Evolutionary conservation across 2,113 vertebrate species (phyloP).

Genomic region (Rhinopomastus cyanomelas): DNA sequence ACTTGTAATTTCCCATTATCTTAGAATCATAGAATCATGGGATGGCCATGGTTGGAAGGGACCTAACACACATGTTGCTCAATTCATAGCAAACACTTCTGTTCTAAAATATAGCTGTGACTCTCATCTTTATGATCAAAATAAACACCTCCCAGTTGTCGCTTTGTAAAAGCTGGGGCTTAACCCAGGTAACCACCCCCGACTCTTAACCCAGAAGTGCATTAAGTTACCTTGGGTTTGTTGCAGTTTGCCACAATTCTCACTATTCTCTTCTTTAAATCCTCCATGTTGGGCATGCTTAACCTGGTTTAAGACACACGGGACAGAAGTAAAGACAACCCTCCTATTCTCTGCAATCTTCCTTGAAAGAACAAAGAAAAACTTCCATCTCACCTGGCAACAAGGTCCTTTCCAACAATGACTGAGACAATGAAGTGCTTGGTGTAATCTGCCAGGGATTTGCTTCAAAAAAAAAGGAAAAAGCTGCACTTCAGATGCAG

Average conservation of each 20-base stretch:
- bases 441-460: slow-evolving; percentile 89
- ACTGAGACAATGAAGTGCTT: slow-evolving; percentile 90
- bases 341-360: not conserved
- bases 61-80: too few species aligned
- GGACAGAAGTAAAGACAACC: not conserved
- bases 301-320: slow-evolving; percentile 74
- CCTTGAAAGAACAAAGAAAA: not conserved
- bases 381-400: slow-evolving; percentile 83
- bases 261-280: slow-evolving; percentile 88
- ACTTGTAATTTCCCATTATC: not conserved
- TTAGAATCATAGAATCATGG: not conserved
- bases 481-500: not conserved
- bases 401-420: slow-evolving; percentile 92
- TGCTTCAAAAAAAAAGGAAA: slow-evolving; percentile 72
- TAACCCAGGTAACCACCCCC: not conserved
- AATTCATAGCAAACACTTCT: too few species aligned
- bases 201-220: not conserved
- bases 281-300: slow-evolving; percentile 94
- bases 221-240: slow-evolving; percentile 86
- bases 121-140: not conserved
- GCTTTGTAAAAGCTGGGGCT: not conserved
- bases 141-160: not conserved
- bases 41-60: too few species aligned
- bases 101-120: too few species aligned
- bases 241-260: slow-evolving; percentile 92